These are phyloP conservation scores for Deilephila porcellus DNA, from an alignment of 2,888 invertebrate genomes.

Conservation along the genomic window DNA sequence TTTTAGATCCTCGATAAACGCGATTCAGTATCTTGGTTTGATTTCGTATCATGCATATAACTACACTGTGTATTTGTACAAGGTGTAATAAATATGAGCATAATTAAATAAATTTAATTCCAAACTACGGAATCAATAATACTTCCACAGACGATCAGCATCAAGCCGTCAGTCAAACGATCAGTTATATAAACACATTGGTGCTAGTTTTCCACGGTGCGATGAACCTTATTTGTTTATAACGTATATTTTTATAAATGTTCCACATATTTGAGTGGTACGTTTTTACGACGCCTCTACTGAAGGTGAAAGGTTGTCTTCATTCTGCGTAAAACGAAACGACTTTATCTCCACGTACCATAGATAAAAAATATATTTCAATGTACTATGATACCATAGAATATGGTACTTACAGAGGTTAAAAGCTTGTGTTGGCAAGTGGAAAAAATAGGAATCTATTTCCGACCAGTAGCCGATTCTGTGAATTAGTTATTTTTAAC, in stretches of 20 bases:
- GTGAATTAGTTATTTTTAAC: conserved; percentile 1
- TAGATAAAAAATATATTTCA: not conserved
- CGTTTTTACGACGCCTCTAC: conserved; percentile 14
- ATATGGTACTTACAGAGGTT: conserved; percentile 6
- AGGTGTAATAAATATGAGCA: too few species aligned
- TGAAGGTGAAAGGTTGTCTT: not conserved
- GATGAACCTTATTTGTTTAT: conserved; percentile 8
- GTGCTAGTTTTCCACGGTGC: not conserved
- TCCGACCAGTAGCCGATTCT: not conserved
- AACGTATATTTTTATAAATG: conserved; percentile 7
- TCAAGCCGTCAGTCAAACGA: conserved; percentile 1
- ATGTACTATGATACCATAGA: too few species aligned
- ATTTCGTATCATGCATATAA: too few species aligned
- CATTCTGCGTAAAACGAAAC: not conserved
- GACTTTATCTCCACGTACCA: not conserved
- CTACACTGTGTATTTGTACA: too few species aligned
- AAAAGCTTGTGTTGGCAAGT: conserved; percentile 4
- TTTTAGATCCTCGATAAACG: too few species aligned
- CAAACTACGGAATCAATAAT: not conserved
- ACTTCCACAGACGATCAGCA: not conserved
- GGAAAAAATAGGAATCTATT: conserved; percentile 22
- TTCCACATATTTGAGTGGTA: conserved; percentile 13
- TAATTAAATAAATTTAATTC: not conserved
- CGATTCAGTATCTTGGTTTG: too few species aligned
- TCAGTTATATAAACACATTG: not conserved